Evolutionary conservation across 2,888 invertebrate species (phyloP).

Genomic region (Furcula furcula): DNA sequence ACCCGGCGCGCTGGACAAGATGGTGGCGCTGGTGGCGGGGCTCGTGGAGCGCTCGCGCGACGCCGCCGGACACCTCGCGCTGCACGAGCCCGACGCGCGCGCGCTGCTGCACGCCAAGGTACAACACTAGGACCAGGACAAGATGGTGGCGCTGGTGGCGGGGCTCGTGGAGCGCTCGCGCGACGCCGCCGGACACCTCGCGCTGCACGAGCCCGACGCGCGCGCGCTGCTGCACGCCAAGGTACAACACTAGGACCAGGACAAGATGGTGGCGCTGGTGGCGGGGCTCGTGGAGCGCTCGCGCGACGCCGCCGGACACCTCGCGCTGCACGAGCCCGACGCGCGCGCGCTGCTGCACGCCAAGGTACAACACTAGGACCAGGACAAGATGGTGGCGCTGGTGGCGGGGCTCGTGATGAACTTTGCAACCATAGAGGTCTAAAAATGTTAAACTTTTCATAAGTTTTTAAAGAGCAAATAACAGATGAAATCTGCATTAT

Average conservation of each 20-base stretch:
- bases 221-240: slow-evolving; percentile 93
- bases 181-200: slow-evolving; percentile 87
- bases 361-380: slow-evolving; percentile 78
- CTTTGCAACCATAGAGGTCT: too few relatives aligned
- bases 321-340: slow-evolving; percentile 89
- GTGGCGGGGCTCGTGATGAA: slow-evolving; percentile 59
- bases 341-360: slow-evolving; percentile 92
- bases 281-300: slow-evolving; percentile 57
- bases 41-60: slow-evolving; percentile 94
- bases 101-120: slow-evolving; percentile 94
- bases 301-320: slow-evolving; percentile 87
- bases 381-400: background rate
- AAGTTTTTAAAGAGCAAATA: too few relatives aligned
- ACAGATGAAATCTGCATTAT: too few relatives aligned
- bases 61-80: slow-evolving; percentile 86
- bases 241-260: slow-evolving; percentile 55
- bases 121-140: background rate
- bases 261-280: background rate
- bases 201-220: slow-evolving; percentile 89
- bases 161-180: slow-evolving; percentile 74
- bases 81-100: slow-evolving; percentile 89
- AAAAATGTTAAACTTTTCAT: too few relatives aligned
- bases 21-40: slow-evolving; percentile 94
- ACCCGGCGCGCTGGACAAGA: slow-evolving; percentile 96
- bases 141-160: background rate